Percentiles rank a stretch among this genome's conserved stretches.
Conservation (phyloP, 1,140 invertebrate species). For the Brachystomella parvula region DNA sequence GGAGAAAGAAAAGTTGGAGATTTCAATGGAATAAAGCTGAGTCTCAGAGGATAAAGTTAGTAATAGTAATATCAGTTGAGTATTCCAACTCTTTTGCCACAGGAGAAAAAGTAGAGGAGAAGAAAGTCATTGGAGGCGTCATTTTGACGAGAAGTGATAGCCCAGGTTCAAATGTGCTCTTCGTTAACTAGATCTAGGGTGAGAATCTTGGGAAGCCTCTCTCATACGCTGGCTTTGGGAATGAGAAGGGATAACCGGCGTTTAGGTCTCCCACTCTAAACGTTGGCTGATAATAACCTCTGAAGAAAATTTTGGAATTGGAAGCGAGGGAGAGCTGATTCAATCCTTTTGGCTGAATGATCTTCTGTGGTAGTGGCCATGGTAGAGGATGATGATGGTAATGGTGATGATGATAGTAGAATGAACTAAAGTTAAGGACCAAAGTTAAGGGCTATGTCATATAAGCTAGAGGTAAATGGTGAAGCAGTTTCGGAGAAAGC, state of each 20-base stretch:
- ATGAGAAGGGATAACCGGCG: neutral
- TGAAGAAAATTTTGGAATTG: neutral
- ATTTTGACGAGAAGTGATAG: neutral
- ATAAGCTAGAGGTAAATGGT: too few relatives aligned
- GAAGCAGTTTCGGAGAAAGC: too few relatives aligned
- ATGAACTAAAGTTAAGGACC: too few relatives aligned
- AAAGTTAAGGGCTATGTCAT: too few relatives aligned
- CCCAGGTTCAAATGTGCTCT: neutral
- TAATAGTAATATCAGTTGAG: neutral
- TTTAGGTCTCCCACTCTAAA: neutral
- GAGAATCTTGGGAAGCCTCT: too few relatives aligned
- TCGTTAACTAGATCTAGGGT: conserved; percentile 8
- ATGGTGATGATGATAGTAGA: too few relatives aligned
- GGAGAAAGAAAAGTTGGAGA: neutral
- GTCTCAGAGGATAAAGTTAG: neutral
- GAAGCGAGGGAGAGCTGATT: too few relatives aligned
- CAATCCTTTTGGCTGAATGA: too few relatives aligned
- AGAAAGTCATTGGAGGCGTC: neutral
- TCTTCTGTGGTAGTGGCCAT: too few relatives aligned
- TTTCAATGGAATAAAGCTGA: neutral
- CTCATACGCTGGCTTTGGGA: neutral
- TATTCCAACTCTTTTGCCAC: too few relatives aligned
- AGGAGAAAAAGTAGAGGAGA: too few relatives aligned
- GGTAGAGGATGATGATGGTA: too few relatives aligned
- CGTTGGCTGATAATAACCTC: neutral